These are phyloP conservation scores for Alcedo atthis DNA, from an alignment of 2,797 vertebrate species.

Conservation along the genomic window DNA sequence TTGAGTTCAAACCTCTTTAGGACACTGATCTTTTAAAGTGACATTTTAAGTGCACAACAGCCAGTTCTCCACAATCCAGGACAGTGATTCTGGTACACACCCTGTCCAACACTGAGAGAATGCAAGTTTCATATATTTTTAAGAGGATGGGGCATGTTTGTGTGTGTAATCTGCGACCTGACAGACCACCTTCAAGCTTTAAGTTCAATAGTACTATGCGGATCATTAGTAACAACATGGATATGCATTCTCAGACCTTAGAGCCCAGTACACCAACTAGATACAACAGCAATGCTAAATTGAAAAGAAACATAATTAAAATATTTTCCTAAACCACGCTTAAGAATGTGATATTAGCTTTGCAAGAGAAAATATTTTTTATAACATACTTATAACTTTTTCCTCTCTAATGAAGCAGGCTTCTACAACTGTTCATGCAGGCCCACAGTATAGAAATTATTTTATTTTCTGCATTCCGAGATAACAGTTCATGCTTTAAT, in stretches of 20 bases:
- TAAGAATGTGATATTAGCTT: not conserved
- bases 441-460: not conserved
- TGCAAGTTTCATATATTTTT: rapidly evolving
- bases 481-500: not conserved
- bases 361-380: not conserved
- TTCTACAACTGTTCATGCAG: not conserved
- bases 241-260: not conserved
- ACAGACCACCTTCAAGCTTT: not conserved
- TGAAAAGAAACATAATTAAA: not conserved
- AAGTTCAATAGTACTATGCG: no score
- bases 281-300: not conserved
- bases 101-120: not conserved
- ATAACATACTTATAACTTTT: not conserved
- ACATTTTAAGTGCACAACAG: not conserved
- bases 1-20: not conserved
- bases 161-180: not conserved
- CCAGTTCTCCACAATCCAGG: not conserved
- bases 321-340: not conserved
- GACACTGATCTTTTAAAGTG: not conserved
- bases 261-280: not conserved
- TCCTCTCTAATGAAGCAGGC: not conserved
- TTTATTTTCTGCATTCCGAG: not conserved
- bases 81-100: not conserved
- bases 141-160: rapidly evolving
- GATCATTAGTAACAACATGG: rapidly evolving